Conservation (phyloP, 2,113 vertebrate species). For the Ia io region DNA sequence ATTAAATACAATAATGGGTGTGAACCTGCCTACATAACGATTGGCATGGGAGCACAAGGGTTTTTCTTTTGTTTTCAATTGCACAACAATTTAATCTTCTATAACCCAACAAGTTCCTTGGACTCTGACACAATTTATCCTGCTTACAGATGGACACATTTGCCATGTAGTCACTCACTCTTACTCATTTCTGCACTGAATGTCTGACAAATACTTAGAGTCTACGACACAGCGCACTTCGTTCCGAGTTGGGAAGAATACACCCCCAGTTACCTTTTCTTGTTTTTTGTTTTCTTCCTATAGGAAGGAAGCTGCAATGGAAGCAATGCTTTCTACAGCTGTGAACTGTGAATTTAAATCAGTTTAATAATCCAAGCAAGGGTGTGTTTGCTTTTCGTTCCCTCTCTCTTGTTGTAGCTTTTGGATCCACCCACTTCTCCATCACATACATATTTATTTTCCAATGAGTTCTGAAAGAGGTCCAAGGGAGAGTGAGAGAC, state of each 20-base stretch:
- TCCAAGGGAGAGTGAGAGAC: conserved; percentile 82
- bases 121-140: not conserved
- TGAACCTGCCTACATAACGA: conserved; percentile 48
- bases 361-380: conserved; percentile 59
- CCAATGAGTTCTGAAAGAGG: conserved; percentile 79
- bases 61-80: conserved; percentile 47
- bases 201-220: not conserved
- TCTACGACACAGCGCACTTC: fast-evolving
- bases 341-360: conserved; percentile 73
- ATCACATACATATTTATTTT: conserved; percentile 81
- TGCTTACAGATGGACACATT: not conserved
- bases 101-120: conserved; percentile 35
- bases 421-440: conserved; percentile 74
- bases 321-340: conserved; percentile 43
- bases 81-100: not conserved
- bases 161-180: not conserved
- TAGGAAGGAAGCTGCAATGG: not conserved
- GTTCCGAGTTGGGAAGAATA: not conserved
- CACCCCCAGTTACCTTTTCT: not conserved
- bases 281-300: not conserved
- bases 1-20: conserved; percentile 60
- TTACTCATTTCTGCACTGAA: not conserved
- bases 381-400: conserved; percentile 74
- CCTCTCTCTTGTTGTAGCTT: conserved; percentile 55
- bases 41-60: not conserved